A percentile compares a stretch with the other conserved stretches of the same genome.
phyloP scores from a whole-genome alignment of 2,113 vertebrate genomes.

The Ptychochromis oligacanthus region DNA sequence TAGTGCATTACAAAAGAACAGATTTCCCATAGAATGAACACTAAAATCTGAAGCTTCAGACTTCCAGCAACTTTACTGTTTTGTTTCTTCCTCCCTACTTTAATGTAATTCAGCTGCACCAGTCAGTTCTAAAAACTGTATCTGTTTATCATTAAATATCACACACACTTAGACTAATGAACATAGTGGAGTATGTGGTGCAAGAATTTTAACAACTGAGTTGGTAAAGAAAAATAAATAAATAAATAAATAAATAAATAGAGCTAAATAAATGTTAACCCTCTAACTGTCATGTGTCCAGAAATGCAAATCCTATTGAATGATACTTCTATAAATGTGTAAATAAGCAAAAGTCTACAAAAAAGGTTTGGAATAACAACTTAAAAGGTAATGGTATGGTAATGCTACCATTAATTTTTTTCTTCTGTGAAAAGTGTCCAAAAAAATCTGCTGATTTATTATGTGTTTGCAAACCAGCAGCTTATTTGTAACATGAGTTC shows the following conservation, averaged over 20 bases:
- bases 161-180: neutral
- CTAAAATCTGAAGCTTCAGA: neutral
- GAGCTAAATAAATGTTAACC: neutral
- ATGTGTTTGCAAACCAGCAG: neutral
- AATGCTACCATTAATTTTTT: neutral
- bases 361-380: neutral
- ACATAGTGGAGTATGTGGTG: neutral
- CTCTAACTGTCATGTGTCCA: no score
- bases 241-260: neutral
- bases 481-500: neutral
- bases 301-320: no score
- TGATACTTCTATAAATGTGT: no score
- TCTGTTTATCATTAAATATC: neutral
- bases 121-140: neutral
- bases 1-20: neutral
- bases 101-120: neutral
- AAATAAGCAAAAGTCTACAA: neutral
- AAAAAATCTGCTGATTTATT: neutral
- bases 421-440: neutral
- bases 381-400: neutral
- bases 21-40: constrained; percentile 2
- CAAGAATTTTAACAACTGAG: neutral
- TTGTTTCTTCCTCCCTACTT: neutral
- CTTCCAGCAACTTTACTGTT: neutral
- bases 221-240: neutral